Percentiles rank a stretch among this genome's conserved stretches.
These are phyloP conservation scores for Astreopora myriophthalma DNA, from an alignment of 64 coral and sea anemone genomes.

Conservation along the genomic window DNA sequence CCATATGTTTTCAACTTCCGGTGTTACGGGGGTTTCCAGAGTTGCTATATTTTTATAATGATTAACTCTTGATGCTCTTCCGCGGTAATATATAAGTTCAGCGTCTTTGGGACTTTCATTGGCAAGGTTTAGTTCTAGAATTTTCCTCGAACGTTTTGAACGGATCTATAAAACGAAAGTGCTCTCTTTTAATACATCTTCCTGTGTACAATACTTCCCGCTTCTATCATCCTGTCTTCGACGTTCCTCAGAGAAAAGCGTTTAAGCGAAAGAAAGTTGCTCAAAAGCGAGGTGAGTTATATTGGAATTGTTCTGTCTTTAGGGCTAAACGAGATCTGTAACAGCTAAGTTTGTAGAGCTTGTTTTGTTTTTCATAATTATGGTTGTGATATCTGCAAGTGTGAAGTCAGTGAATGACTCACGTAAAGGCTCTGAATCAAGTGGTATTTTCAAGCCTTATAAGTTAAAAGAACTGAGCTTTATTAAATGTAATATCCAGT, in stretches of 20 bases:
- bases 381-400: no score
- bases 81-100: background rate
- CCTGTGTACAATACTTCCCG: background rate
- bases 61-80: background rate
- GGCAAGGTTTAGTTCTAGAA: background rate
- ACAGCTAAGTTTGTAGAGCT: no score
- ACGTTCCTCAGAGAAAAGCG: background rate
- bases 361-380: no score
- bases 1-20: slow-evolving; percentile 39
- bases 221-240: background rate
- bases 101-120: background rate
- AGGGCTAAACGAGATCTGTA: no score
- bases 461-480: no score
- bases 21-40: background rate
- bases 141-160: background rate
- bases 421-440: no score
- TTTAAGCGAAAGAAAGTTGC: background rate
- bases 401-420: no score
- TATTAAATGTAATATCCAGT: no score
- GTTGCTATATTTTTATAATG: background rate
- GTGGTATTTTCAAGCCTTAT: no score
- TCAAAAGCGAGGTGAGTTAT: background rate
- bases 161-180: no score
- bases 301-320: background rate
- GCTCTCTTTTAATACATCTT: background rate